Conservation (phyloP, 1,140 invertebrate genomes). For the Cydia splendana region DNA sequence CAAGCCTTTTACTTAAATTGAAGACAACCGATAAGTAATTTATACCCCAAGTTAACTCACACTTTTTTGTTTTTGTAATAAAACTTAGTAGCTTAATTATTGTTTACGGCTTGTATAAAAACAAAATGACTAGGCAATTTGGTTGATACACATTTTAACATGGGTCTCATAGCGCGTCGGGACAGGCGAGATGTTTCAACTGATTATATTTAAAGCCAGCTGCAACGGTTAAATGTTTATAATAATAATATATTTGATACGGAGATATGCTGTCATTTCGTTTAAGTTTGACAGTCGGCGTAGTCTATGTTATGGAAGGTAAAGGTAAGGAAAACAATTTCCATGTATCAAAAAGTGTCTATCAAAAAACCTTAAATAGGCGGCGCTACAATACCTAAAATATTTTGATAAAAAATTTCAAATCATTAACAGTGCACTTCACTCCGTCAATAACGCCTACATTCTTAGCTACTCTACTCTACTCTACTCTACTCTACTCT, state of each 20-base stretch:
- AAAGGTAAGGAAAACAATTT: too few species aligned
- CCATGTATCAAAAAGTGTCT: too few species aligned
- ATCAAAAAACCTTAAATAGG: too few species aligned
- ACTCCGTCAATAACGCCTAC: too few species aligned
- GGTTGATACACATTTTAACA: conserved; percentile 15
- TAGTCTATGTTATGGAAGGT: too few species aligned
- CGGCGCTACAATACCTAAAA: too few species aligned
- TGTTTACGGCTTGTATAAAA: conserved; percentile 17
- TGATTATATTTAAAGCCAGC: conserved; percentile 21
- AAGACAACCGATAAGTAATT: neutral
- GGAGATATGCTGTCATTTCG: neutral
- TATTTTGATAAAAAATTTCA: too few species aligned
- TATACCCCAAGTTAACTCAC: neutral
- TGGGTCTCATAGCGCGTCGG: conserved; percentile 8
- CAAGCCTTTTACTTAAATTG: neutral
- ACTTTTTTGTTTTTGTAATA: neutral
- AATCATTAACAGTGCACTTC: too few species aligned
- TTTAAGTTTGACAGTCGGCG: neutral
- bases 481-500: too few species aligned
- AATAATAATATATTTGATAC: neutral
- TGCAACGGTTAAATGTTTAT: conserved; percentile 2
- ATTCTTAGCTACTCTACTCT: too few species aligned
- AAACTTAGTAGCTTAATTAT: conserved; percentile 22
- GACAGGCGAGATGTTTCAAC: conserved; percentile 11
- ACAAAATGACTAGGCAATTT: conserved; percentile 19